A percentile compares a stretch with the other conserved stretches of the same genome.
phyloP scores from a whole-genome alignment of 2,113 vertebrate species.

The Empidonax traillii region DNA sequence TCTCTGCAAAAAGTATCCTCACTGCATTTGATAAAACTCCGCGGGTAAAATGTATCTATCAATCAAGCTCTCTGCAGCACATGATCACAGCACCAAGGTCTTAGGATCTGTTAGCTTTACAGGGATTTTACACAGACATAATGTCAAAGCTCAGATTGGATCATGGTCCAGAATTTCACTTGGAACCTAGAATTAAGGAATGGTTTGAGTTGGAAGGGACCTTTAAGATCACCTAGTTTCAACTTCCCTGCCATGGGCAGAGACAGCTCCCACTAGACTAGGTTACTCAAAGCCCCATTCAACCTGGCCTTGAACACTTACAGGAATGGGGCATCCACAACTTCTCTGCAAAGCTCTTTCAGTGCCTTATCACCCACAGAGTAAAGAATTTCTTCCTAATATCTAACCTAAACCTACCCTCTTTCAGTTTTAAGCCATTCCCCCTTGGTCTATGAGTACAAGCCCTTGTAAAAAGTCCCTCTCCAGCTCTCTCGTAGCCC shows the following conservation, averaged over 20 bases:
- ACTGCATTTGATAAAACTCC: not conserved
- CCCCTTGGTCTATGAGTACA: not conserved
- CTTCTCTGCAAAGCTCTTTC: not conserved
- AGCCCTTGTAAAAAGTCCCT: not conserved
- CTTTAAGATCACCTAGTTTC: not conserved
- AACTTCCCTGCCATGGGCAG: not conserved
- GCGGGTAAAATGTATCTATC: not conserved
- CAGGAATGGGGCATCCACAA: not conserved
- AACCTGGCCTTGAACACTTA: not conserved
- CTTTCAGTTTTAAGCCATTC: not conserved
- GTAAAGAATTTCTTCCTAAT: not conserved
- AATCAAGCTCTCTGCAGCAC: not conserved
- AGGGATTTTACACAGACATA: not conserved
- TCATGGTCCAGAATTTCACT: not conserved
- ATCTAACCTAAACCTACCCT: not conserved
- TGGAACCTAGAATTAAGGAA: not conserved
- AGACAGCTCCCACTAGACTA: not conserved
- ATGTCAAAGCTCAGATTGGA: not conserved
- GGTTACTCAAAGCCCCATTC: not conserved
- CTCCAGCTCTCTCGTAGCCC: not conserved
- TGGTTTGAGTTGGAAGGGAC: not conserved
- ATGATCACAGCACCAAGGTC: not conserved
- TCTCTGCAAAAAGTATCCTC: not conserved
- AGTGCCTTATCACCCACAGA: not conserved
- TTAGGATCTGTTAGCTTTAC: not conserved